These are phyloP conservation scores for Telmatochromis sp. DNA, from an alignment of 2,113 vertebrate genomes.

Conservation along the genomic window DNA sequence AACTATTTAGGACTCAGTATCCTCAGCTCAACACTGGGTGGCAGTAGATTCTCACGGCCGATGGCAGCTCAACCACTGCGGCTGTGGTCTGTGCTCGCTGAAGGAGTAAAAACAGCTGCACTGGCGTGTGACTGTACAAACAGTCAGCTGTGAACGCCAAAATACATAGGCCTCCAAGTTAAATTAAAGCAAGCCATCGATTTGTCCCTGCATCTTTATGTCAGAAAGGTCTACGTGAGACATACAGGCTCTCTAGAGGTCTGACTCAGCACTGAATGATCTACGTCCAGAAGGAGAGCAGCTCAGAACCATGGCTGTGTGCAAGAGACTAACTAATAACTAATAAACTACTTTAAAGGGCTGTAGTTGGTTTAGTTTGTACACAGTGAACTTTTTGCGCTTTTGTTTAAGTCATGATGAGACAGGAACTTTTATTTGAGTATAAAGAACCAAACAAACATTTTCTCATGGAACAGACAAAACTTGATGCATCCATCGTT, in stretches of 20 bases:
- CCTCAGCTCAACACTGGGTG: constrained; percentile 20
- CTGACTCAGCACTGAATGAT: constrained; percentile 48
- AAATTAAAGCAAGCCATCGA: neutral
- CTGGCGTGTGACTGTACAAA: neutral
- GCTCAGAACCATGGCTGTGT: neutral
- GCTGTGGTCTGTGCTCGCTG: neutral
- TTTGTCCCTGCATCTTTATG: neutral
- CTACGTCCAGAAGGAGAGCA: neutral
- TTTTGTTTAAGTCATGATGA: neutral
- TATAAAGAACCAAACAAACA: neutral
- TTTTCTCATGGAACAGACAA: neutral
- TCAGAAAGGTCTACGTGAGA: neutral
- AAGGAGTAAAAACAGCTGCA: neutral
- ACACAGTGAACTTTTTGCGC: neutral
- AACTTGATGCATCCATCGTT: neutral
- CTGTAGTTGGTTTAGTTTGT: neutral
- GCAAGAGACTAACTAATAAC: neutral
- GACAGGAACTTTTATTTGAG: neutral
- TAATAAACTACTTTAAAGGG: neutral
- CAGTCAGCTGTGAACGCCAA: neutral
- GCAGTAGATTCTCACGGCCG: constrained; percentile 24
- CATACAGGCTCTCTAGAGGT: neutral
- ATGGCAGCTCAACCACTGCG: neutral
- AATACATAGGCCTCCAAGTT: neutral
- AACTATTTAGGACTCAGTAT: neutral